Percentiles rank a stretch among this genome's conserved stretches.
Conservation (phyloP, 2,797 vertebrate genomes). For the Cyprinodon diabolis region DNA sequence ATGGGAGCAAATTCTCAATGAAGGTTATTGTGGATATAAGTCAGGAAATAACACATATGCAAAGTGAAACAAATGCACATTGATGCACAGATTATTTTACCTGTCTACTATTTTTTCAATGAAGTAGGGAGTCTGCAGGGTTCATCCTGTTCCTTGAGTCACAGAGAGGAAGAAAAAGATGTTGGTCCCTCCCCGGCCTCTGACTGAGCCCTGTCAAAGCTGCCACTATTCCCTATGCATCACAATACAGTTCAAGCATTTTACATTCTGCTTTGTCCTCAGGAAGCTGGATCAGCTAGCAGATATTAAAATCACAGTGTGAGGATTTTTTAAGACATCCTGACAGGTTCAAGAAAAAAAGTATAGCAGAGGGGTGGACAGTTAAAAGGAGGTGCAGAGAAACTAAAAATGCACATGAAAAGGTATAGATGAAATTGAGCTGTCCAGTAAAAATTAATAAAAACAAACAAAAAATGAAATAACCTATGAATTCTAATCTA, state of each 20-base stretch:
- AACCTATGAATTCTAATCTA: background rate
- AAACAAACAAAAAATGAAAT: background rate
- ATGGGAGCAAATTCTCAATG: too few relatives aligned
- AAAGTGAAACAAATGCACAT: too few relatives aligned
- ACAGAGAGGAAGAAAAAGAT: constrained; percentile 30
- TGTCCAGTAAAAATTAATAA: background rate
- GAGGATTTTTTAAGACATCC: constrained; percentile 12
- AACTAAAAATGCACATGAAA: background rate
- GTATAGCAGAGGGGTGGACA: background rate
- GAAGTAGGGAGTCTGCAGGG: constrained; percentile 19
- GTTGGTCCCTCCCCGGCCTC: constrained; percentile 52
- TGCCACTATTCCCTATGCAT: constrained; percentile 44
- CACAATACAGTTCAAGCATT: constrained; percentile 37
- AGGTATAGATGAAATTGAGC: constrained; percentile 10
- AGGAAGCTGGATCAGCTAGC: constrained; percentile 15
- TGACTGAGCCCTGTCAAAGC: constrained; percentile 62
- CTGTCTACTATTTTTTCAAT: constrained; percentile 25
- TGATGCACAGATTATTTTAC: constrained; percentile 8
- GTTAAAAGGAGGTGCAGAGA: background rate
- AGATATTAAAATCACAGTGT: constrained; percentile 38
- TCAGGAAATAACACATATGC: too few relatives aligned
- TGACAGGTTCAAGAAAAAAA: background rate
- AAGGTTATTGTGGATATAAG: too few relatives aligned
- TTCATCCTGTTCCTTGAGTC: constrained; percentile 37
- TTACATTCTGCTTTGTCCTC: constrained; percentile 39